Evolutionary conservation across 1,140 invertebrate genomes (phyloP), one percentile per base, ranked within the genome.

Genomic region (Platyura marginata): DNA sequence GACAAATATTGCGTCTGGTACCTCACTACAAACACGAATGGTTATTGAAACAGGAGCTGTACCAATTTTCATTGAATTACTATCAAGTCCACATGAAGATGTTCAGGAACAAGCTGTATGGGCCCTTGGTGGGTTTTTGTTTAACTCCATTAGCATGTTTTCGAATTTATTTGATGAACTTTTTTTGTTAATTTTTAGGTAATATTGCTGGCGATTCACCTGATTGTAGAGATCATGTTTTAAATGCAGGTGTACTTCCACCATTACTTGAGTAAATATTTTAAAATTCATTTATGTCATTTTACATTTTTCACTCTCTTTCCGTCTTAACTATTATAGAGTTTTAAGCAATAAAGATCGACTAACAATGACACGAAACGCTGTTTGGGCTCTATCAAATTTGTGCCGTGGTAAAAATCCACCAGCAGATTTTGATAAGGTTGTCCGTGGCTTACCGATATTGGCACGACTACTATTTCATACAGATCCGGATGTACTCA

Each of bases 1-100:
- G 46, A 98, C 93, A 40, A 98, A 98, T 64, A 94, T 98, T 51
- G 93, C 92, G 2, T 94, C 89, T 3, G 93, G 93, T n/a, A 94
- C 89, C 18, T 92, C 89, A 15, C 69, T 79, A 44, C 92, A 97
- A 64, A 97, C 93, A 3, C 72, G 79, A 43, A 81, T 88, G 51
- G 92, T 98, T 1, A 87, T 97, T 50, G 85, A 93, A 51, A 86
- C 88, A 25, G 89, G 89, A 36, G 92, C 91, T 21, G 88, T 97
- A 35, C 84, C 84, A 15, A 81, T 91, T 50, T 93, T 98, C 56
- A 88, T 97, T 49, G 66, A 71, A 21, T 68, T 97, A 21, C 66
- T 96, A 19, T 67, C 63, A 23, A 81, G 82, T 45, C 69, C 77
- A n/a, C 80, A 81, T 53, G 85, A 92, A 62, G 91, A 97, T 68